Evolutionary conservation across 2,888 invertebrate genomes (phyloP), one percentile per base, ranked within the genome.

Genomic region (Lithophane socia): DNA sequence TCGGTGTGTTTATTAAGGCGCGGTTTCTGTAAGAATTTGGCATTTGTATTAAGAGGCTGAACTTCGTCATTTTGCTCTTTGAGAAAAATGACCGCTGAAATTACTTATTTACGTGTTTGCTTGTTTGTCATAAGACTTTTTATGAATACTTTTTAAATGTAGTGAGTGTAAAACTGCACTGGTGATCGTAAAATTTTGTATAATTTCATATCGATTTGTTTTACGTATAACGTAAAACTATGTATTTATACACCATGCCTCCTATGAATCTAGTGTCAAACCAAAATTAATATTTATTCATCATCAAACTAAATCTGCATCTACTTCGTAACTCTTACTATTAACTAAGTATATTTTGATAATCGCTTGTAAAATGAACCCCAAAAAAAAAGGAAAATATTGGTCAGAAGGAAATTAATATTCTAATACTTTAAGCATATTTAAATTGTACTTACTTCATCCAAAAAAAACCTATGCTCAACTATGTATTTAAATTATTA

Each of bases 391-490:
- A 21, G 2, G 9, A 52, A 21, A 29, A 56, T 21, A 44, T 61
- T 60, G 18, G 13, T 13, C 24, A 72, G 0, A 42, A 56, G 0
- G 3, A 47, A 75, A 52, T 52, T 52, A 52, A 49, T 21, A 72
- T 24, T 69, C 0, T 52, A 7, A 29, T 66, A 49, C 18, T 21
- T 29, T 29, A 66, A 49, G 18, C 3, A 58, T 82, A 76, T 60
- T 52, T n/a, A 21, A 60, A 74, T 64, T 82, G 82, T 84, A 84
- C 86, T 84, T 82, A 83, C 61, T 65, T 65, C 73, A 70, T 77
- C 44, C 21, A 47, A 68, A 56, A 49, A 42, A 64, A 73, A 70
- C 2, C 52, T 47, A 68, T 84, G 83, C 83, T 85, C 82, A 84
- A 82, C 75, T 56, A 66, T 52, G 54, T 79, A 54, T 68, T 54